A percentile compares a stretch with the other conserved stretches of the same genome.
phyloP scores from a whole-genome alignment of 2,113 vertebrate species.

The Nothobranchius kuhntae region DNA sequence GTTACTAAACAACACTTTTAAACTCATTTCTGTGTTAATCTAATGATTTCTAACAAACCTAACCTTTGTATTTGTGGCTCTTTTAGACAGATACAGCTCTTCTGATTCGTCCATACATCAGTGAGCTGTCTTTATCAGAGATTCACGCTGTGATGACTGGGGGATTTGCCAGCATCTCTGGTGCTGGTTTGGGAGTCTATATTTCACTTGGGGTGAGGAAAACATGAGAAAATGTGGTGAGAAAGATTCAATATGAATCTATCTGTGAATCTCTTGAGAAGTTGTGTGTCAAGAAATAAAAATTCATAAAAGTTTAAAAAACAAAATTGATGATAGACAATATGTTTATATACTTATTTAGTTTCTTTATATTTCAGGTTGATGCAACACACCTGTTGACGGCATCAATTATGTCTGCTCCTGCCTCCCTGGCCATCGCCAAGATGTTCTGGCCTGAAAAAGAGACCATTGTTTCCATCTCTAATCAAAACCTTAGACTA shows the following conservation, averaged over 20 bases:
- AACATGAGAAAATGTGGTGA: not conserved
- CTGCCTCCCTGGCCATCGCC: conserved; percentile 83
- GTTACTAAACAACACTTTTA: not conserved
- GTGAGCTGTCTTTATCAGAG: conserved; percentile 82
- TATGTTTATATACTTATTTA: not conserved
- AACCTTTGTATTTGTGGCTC: not conserved
- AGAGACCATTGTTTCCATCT: conserved; percentile 70
- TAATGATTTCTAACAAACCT: conserved; percentile 6
- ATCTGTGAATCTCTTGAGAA: too few species aligned
- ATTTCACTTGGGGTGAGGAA: conserved; percentile 87
- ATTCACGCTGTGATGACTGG: conserved; percentile 88
- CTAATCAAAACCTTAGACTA: conserved; percentile 67
- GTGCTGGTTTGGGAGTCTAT: conserved; percentile 84
- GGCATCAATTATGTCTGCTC: conserved; percentile 88
- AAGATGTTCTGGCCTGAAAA: conserved; percentile 92
- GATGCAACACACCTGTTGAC: conserved; percentile 85
- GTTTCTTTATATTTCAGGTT: conserved; percentile 70
- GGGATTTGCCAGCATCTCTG: conserved; percentile 87
- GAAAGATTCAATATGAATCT: not conserved
- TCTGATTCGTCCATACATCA: conserved; percentile 83
- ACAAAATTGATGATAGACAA: not conserved
- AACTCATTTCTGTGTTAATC: not conserved
- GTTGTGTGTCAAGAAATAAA: not conserved
- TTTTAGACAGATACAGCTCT: conserved; percentile 84
- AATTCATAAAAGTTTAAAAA: not conserved